These are phyloP conservation scores for Chrysotoxum bicinctum DNA, from an alignment of 2,888 invertebrate genomes.

Conservation along the genomic window DNA sequence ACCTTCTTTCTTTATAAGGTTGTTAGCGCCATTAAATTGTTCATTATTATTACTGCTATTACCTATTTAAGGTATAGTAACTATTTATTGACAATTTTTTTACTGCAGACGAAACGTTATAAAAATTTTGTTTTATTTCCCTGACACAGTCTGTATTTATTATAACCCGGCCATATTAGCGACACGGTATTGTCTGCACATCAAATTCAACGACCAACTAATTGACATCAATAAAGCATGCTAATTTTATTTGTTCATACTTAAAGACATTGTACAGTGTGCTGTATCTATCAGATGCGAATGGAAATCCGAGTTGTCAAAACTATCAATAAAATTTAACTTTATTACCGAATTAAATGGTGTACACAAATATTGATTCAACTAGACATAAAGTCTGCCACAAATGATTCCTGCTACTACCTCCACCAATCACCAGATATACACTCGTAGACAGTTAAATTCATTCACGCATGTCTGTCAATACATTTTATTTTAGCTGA, in stretches of 20 bases:
- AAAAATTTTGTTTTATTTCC: constrained; percentile 42
- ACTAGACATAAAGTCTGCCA: neutral
- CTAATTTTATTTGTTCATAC: constrained; percentile 65
- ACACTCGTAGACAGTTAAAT: neutral
- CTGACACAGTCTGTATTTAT: constrained; percentile 11
- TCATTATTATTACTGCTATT: constrained; percentile 5
- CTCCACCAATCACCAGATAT: neutral
- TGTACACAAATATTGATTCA: constrained; percentile 61
- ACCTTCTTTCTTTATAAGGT: constrained; percentile 35
- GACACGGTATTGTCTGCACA: constrained; percentile 34
- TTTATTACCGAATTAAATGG: constrained; percentile 68
- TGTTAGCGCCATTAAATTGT: constrained; percentile 46
- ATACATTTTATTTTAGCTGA: constrained; percentile 37
- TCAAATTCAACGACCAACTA: constrained; percentile 70
- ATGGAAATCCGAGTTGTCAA: constrained; percentile 66
- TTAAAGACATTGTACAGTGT: neutral
- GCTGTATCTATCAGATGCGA: neutral
- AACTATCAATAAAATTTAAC: constrained; percentile 69
- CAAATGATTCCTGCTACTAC: neutral
- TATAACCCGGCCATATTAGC: neutral
- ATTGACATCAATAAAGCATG: constrained; percentile 69
- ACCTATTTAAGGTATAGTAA: neutral
- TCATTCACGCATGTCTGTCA: constrained; percentile 61
- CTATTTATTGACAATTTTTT: constrained; percentile 40
- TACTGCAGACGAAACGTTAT: constrained; percentile 45